phyloP scores from a whole-genome alignment of 2,888 invertebrate species.

The Microplitis deprimator region DNA sequence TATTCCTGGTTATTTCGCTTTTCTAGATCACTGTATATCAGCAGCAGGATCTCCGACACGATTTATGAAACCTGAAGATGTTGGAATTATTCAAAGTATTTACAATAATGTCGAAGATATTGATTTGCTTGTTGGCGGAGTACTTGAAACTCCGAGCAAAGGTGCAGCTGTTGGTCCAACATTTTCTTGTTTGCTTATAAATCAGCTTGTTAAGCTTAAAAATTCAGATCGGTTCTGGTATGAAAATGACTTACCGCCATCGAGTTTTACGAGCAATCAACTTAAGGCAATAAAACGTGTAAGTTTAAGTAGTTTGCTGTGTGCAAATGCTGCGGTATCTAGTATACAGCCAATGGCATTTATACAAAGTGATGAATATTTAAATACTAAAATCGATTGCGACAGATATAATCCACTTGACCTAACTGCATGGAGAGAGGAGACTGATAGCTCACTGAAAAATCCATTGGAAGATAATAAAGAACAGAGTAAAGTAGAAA shows the following conservation, averaged over 20 bases:
- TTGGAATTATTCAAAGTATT: constrained; percentile 55
- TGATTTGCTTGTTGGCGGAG: constrained; percentile 87
- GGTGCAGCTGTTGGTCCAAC: constrained; percentile 91
- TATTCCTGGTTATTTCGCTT: constrained; percentile 81
- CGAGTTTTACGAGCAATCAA: constrained; percentile 84
- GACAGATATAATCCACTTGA: constrained; percentile 81
- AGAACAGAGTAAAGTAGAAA: background rate
- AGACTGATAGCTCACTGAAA: constrained; percentile 51
- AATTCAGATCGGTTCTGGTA: constrained; percentile 96
- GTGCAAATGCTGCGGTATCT: constrained; percentile 80
- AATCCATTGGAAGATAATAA: background rate
- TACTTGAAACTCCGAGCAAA: constrained; percentile 84
- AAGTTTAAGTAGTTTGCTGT: constrained; percentile 84
- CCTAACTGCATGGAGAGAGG: constrained; percentile 81
- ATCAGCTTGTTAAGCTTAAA: constrained; percentile 87
- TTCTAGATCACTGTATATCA: constrained; percentile 75
- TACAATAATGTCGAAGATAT: constrained; percentile 81
- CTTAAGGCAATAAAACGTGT: constrained; percentile 86
- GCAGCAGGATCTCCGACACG: constrained; percentile 11
- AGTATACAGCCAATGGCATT: constrained; percentile 90
- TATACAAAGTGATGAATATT: constrained; percentile 86
- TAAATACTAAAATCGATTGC: constrained; percentile 83
- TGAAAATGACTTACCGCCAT: constrained; percentile 93
- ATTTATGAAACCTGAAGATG: constrained; percentile 56
- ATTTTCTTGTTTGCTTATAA: constrained; percentile 86